Base-by-base conservation (phyloP, 1,140 invertebrate genomes). In the Bombus pyrosoma region DNA sequence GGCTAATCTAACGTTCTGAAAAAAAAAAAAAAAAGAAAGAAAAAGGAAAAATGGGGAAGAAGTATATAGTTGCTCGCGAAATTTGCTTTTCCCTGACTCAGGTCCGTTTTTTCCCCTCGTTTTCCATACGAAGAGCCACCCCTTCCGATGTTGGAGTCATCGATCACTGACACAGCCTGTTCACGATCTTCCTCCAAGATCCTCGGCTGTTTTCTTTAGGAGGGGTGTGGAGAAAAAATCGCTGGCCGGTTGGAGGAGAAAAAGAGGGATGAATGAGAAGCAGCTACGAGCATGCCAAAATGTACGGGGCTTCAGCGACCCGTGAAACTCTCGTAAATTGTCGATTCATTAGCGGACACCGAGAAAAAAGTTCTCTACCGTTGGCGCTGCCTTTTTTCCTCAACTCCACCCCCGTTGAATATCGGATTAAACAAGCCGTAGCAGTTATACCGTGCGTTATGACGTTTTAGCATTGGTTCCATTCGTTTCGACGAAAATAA, bases 241-340 rank as follows among this genome's bases (percentile, higher is more conserved):
- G n/a, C 47, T 79, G 37, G 82, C 47, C 75, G 43, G 57, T 59
- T 41, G 37, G 28, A 22, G n/a, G 3, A 83, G 39, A 62, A 37
- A 62, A 66, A 86, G 71, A 28, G 71, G 71, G 83, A 80, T 76
- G 64, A 74, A 79, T 39, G 78, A 83, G 68, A 69, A 85, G 22
- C 75, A 69, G 43, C 64, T 4, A 22, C 28, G 9, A 18, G 47
- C n/a, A 84, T 78, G 82, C 82, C 82, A 79, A 83, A 79, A 84
- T 37, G 64, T 32, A 69, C 74, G 13, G 22, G 73, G 68, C 82
- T 83, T 41, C 78, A 89, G 77, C 87, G 77, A 86, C 73, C 89
- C 90, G 87, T 91, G 92, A 93, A 93, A 92, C 88, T 89, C 88
- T 91, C 89, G 88, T 93, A 93, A 93, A 93, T 91, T 87, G 91